Evolutionary conservation across 2,797 vertebrate genomes (phyloP), one percentile per base, ranked within the genome.

Genomic region (Capromys pilorides): DNA sequence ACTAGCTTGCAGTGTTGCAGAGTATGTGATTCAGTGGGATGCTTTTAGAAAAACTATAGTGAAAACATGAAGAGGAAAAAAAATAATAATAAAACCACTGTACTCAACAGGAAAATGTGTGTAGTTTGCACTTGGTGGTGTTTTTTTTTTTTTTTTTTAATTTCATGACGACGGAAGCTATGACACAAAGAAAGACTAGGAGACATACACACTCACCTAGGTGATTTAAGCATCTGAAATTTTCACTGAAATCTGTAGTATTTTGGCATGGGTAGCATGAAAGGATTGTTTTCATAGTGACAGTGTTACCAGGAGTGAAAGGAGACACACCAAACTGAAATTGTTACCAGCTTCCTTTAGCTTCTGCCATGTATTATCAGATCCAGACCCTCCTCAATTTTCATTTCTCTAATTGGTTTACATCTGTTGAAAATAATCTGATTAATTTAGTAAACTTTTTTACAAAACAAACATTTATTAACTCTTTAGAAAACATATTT

Each of bases 401-500:
- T 90, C 96, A 96, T 97, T 96, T 91, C 80, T 91, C 96, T 96
- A 97, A 97, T 97, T 95, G 96, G 97, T 96, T 0, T 16, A 96
- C 96, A 94, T 91, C 82, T 91, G 94, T 93, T 94, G 92, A 36
- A 67, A 97, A 97, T 62, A 91, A 97, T 88, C 93, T 82, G 92
- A 97, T 98, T 97, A 93, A 97, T 85, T 94, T 97, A 96, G 88
- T 69, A 97, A 97, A 97, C 93, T 98, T 98, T 75, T 98, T 98
- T 98, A 98, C 95, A 98, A 98, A 91, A 96, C 61, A 87, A 95
- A 77, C 86, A 97, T 97, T 97, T 97, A 97, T 51, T 98, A 98
- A 98, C 98, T 97, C 97, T 97, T 98, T 97, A 98, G 97, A 97
- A 97, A 97, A 97, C 89, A 97, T 93, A 97, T 98, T 98, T 98